Base-by-base conservation (phyloP, 2,797 vertebrate genomes). In the Schizothorax lantsangensis region DNA sequence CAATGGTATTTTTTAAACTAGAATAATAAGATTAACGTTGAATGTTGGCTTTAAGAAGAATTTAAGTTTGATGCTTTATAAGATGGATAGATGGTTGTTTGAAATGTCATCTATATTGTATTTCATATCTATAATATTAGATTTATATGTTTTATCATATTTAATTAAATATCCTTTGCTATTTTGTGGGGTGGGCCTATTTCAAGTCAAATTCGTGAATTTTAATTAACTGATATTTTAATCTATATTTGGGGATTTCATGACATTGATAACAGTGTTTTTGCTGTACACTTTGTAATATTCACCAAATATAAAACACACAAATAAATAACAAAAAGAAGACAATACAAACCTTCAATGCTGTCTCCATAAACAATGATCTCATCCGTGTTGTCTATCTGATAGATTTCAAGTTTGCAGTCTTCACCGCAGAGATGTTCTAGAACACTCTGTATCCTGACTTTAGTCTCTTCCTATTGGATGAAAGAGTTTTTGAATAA, bases 331-430 rank as follows among this genome's bases (percentile, higher is more conserved):
- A 47, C 15, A 40, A 6, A n/a, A 74, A 64, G 23, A 45, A 54
- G 52, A 52, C 17, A n/a, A 77, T 19, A 47, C 83, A 84, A 78
- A 90, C 96, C 95, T 95, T 96, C 93, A n/a, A 96, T 93, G 68
- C 94, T 93, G 54, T 93, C 91, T 77, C 96, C 95, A 54, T 94
- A 92, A 40, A 96, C 91, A 15, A 96, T 49, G 84, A 94, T 90
- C 87, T 94, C 84, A 12, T 94, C 86, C 0, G 94, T 80, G 89
- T 94, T 81, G 88, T 94, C 91, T 84, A 93, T 92, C 89, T 96
- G 95, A 89, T 93, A 95, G 89, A 96, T 89, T 40, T 95, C 91
- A 2, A 96, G 92, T 30, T 94, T 94, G 75, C 95, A 95, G 88
- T 94, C 92, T n/a, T 92, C 92, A 12, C 85, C 90, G 79, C 96